Percentiles rank a stretch among this genome's conserved stretches.
Evolutionary conservation across 2,113 vertebrate genomes (phyloP).

Genomic region (Ceyx melanurus): DNA sequence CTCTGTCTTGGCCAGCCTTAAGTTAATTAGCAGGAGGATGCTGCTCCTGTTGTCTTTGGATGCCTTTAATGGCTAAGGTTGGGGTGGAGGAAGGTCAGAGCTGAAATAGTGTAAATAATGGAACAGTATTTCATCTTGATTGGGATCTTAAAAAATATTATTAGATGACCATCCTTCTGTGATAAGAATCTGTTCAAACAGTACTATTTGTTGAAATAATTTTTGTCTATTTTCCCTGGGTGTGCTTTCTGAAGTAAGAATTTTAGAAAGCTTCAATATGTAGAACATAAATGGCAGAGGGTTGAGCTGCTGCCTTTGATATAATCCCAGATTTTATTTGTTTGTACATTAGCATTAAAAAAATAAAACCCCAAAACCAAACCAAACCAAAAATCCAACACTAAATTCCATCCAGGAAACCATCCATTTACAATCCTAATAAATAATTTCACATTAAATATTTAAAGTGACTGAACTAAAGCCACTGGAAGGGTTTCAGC

Average conservation of each 20-base stretch:
- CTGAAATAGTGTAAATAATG: slow-evolving; percentile 21
- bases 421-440: background rate
- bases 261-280: background rate
- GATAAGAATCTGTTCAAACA: slow-evolving; percentile 29
- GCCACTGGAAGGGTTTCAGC: background rate
- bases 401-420: background rate
- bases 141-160: slow-evolving; percentile 28
- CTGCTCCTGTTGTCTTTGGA: slow-evolving; percentile 55
- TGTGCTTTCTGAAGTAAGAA: slow-evolving; percentile 1
- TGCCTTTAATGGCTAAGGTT: background rate
- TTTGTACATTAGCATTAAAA: background rate
- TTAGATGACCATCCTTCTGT: slow-evolving; percentile 10
- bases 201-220: slow-evolving; percentile 34
- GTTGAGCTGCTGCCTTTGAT: background rate
- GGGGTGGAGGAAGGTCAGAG: slow-evolving; percentile 29
- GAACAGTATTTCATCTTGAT: slow-evolving; percentile 21
- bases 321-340: background rate
- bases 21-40: slow-evolving; percentile 21
- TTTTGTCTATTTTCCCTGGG: slow-evolving; percentile 25
- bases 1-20: background rate
- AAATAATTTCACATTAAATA: slow-evolving; percentile 9
- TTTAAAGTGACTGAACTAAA: background rate
- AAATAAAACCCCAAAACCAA: background rate
- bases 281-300: background rate
- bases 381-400: background rate